Conservation (phyloP, 2,888 invertebrate species). For the Eupsilia transversa region DNA sequence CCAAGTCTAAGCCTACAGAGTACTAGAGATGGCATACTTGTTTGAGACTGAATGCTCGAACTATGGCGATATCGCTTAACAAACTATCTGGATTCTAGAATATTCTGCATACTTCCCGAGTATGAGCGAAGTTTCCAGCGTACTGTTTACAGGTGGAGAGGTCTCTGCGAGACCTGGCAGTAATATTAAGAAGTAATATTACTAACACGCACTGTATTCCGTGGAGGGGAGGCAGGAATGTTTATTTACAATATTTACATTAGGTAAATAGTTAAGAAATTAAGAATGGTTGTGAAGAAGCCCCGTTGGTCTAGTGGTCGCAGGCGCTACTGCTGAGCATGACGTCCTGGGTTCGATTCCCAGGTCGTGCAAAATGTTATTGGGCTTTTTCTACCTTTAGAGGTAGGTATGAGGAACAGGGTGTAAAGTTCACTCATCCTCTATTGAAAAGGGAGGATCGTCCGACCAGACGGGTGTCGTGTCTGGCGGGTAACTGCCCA, state of each 20-base stretch:
- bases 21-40: background rate
- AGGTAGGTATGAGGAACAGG: no score
- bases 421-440: no score
- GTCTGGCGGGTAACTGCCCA: no score
- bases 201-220: background rate
- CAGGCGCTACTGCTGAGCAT: no score
- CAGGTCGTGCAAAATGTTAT: no score
- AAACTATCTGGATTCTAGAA: slow-evolving; percentile 15
- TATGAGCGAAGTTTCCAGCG: slow-evolving; percentile 18
- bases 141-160: slow-evolving; percentile 6
- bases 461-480: no score
- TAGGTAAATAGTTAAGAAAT: no score
- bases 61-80: slow-evolving; percentile 11
- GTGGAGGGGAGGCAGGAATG: background rate
- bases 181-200: slow-evolving; percentile 4
- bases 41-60: slow-evolving; percentile 12
- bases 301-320: no score
- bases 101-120: slow-evolving; percentile 2
- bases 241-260: background rate
- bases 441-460: no score
- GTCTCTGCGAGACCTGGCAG: background rate
- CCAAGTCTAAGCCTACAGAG: background rate
- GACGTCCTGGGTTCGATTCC: no score
- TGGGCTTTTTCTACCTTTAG: no score
- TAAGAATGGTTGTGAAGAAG: no score